Conservation (phyloP, 2,113 vertebrate genomes). For the Calidris pugnax region DNA sequence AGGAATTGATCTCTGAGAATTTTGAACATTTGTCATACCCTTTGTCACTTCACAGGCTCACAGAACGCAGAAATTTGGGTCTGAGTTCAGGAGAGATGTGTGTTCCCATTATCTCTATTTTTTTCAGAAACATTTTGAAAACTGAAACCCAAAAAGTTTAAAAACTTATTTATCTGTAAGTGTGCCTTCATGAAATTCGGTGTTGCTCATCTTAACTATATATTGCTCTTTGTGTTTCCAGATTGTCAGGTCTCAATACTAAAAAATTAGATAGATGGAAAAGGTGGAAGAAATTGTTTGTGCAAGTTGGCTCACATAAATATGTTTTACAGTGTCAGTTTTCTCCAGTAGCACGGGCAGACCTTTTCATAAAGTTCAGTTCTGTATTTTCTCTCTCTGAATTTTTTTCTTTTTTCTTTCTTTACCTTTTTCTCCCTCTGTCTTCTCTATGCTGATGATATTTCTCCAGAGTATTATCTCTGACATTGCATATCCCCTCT, state of each 20-base stretch:
- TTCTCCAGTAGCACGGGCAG: neutral
- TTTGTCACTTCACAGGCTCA: neutral
- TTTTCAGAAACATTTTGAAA: constrained; percentile 3
- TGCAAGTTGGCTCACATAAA: neutral
- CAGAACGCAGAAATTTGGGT: neutral
- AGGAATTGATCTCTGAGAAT: neutral
- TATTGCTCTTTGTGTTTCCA: neutral
- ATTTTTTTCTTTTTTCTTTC: neutral
- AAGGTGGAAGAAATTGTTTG: neutral
- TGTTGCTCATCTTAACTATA: neutral
- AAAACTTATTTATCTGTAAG: neutral
- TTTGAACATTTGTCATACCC: neutral
- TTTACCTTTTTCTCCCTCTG: neutral
- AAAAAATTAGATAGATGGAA: neutral
- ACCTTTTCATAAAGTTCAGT: neutral
- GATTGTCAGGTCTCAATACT: neutral
- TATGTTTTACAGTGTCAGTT: neutral
- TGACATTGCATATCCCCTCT: neutral
- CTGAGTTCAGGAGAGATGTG: neutral
- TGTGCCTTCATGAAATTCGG: neutral
- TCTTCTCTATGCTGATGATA: neutral
- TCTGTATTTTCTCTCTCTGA: neutral
- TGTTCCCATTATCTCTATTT: neutral
- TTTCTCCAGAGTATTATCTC: neutral
- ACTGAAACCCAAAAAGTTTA: neutral